A percentile compares a stretch with the other conserved stretches of the same genome.
phyloP scores from a whole-genome alignment of 1,140 invertebrate species.

The Drosophila truncata region DNA sequence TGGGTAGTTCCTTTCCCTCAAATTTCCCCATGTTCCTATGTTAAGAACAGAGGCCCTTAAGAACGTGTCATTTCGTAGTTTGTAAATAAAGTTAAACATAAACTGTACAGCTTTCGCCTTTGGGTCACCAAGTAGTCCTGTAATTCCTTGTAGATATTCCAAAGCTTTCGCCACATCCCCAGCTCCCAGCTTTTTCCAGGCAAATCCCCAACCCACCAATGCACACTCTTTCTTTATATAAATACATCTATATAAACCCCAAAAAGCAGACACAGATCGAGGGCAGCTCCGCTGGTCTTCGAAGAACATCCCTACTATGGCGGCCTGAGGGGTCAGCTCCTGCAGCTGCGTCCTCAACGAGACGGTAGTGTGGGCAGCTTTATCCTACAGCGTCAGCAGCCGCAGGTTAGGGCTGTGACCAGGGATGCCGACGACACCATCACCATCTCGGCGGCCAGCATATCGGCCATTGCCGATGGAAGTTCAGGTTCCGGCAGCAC shows the following conservation, averaged over 20 bases:
- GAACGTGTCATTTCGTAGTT: slow-evolving; percentile 45
- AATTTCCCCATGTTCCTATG: slow-evolving; percentile 56
- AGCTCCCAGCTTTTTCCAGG: slow-evolving; percentile 29
- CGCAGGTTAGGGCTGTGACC: slow-evolving; percentile 41
- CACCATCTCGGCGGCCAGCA: slow-evolving; percentile 66
- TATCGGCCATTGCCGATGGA: slow-evolving; percentile 74
- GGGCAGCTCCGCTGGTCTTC: slow-evolving; percentile 53
- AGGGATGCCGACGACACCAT: slow-evolving; percentile 68
- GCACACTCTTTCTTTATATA: slow-evolving; percentile 54
- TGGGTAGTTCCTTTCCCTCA: slow-evolving; percentile 23
- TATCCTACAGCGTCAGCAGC: slow-evolving; percentile 52
- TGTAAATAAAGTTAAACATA: slow-evolving; percentile 76
- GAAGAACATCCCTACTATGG: slow-evolving; percentile 87
- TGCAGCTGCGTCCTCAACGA: slow-evolving; percentile 63
- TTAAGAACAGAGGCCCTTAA: slow-evolving; percentile 49
- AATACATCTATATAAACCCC: slow-evolving; percentile 42
- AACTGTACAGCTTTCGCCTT: slow-evolving; percentile 35
- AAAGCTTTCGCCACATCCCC: slow-evolving; percentile 5
- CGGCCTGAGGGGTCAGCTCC: slow-evolving; percentile 87
- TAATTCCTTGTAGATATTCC: slow-evolving; percentile 57
- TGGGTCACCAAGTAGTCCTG: slow-evolving; percentile 40
- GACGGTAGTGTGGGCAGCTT: slow-evolving; percentile 58
- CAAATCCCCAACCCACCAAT: slow-evolving; percentile 10
- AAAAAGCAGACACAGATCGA: slow-evolving; percentile 78
- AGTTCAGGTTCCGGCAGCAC: slow-evolving; percentile 45